These are phyloP conservation scores for Prinia subflava DNA, from an alignment of 2,113 vertebrate species.

Conservation along the genomic window DNA sequence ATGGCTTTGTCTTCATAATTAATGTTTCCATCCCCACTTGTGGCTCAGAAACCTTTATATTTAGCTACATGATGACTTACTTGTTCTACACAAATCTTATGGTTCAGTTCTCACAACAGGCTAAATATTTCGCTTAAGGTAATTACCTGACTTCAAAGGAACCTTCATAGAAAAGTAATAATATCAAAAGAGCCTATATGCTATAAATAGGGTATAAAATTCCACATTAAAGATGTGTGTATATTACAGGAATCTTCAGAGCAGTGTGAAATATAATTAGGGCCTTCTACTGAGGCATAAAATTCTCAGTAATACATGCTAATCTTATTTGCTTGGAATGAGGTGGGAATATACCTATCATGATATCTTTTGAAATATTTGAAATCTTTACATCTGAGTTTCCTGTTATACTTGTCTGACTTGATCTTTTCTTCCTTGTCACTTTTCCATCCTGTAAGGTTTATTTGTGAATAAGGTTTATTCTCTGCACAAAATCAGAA, in stretches of 20 bases:
- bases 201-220: constrained; percentile 66
- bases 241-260: constrained; percentile 58
- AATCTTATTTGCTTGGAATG: constrained; percentile 54
- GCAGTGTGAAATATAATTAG: constrained; percentile 64
- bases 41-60: neutral
- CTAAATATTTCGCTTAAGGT: constrained; percentile 58
- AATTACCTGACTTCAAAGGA: constrained; percentile 60
- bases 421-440: constrained; percentile 3
- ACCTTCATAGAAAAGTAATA: constrained; percentile 59
- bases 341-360: constrained; percentile 55
- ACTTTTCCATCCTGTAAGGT: neutral
- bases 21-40: neutral
- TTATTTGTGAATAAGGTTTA: constrained; percentile 3
- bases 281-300: constrained; percentile 48
- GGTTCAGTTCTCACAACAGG: constrained; percentile 43
- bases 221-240: constrained; percentile 63
- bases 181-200: constrained; percentile 51
- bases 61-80: constrained; percentile 16
- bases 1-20: constrained; percentile 18
- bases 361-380: constrained; percentile 42
- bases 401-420: constrained; percentile 28
- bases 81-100: constrained; percentile 30
- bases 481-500: neutral
- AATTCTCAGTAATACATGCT: constrained; percentile 45
- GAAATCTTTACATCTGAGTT: constrained; percentile 36